Percentiles rank a stretch among this genome's conserved stretches.
phyloP scores from a whole-genome alignment of 2,797 vertebrate species.

The Cossypha caffra region DNA sequence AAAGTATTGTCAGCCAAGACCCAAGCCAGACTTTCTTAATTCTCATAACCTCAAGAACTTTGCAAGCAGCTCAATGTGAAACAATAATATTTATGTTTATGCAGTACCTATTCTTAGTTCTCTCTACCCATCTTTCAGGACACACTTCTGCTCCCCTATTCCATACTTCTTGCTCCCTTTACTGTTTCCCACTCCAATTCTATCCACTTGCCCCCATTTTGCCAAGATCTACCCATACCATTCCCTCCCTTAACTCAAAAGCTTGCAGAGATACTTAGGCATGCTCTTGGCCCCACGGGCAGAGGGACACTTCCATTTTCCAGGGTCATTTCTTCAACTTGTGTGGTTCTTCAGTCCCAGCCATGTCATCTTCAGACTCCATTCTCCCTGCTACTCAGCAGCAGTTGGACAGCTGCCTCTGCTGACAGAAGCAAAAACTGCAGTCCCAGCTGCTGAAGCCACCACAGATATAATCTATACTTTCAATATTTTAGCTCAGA shows the following conservation, averaged over 20 bases:
- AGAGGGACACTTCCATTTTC: not conserved
- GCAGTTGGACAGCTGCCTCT: not conserved
- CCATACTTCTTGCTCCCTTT: not conserved
- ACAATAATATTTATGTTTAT: accelerated
- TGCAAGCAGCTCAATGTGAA: not conserved
- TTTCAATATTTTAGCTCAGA: not conserved
- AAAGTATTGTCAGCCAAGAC: not conserved
- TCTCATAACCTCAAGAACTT: not conserved
- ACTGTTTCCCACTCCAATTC: not conserved
- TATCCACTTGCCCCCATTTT: accelerated
- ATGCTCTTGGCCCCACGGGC: not conserved
- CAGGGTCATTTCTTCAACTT: not conserved
- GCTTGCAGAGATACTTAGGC: not conserved
- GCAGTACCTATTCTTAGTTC: not conserved
- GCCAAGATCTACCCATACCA: not conserved
- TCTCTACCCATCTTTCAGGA: not conserved
- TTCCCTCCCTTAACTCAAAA: not conserved
- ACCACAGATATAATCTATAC: accelerated
- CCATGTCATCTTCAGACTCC: not conserved
- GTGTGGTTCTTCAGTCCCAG: not conserved
- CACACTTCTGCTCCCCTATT: not conserved
- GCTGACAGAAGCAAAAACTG: not conserved
- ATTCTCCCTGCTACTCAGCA: not conserved
- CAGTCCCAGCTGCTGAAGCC: not conserved
- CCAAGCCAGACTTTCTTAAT: not conserved